A percentile compares a stretch with the other conserved stretches of the same genome.
Conservation (phyloP, 2,888 invertebrate genomes). For the Digitonthophagus gazella region DNA sequence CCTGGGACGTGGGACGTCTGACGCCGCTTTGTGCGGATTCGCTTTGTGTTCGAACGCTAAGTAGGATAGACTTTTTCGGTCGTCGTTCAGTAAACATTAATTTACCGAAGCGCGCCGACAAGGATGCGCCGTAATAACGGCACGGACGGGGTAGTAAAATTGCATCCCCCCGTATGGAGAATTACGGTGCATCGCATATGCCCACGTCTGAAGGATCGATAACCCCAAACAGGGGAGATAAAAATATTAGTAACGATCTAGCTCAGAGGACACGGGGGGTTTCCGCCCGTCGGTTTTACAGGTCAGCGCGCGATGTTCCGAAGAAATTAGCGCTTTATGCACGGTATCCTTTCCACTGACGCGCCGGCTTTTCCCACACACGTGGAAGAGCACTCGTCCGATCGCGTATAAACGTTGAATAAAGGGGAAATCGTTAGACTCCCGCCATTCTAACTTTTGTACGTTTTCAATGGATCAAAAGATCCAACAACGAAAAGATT, state of each 20-base stretch:
- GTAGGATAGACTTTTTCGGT: neutral
- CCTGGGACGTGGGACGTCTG: neutral
- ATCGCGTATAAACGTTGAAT: constrained; percentile 7
- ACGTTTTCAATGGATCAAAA: neutral
- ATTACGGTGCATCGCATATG: constrained; percentile 4
- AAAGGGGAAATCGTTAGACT: neutral
- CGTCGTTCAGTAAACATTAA: neutral
- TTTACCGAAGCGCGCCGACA: neutral
- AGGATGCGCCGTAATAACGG: neutral
- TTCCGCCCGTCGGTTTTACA: neutral
- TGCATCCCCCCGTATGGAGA: constrained; percentile 3
- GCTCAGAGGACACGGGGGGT: neutral
- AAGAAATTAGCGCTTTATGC: constrained; percentile 10
- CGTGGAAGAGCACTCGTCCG: constrained; percentile 3
- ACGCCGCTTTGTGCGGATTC: neutral
- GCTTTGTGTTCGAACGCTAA: neutral
- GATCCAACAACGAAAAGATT: neutral
- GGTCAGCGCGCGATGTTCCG: constrained; percentile 10
- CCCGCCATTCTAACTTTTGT: neutral
- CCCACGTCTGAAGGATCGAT: constrained; percentile 9
- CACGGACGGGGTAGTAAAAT: neutral
- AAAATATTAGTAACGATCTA: constrained; percentile 16
- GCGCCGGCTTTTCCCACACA: neutral
- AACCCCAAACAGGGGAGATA: constrained; percentile 15
- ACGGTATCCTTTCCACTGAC: neutral